These are phyloP conservation scores for Halocynthia roretzi DNA, from an alignment of 23 tunicate genomes.

Conservation along the genomic window DNA sequence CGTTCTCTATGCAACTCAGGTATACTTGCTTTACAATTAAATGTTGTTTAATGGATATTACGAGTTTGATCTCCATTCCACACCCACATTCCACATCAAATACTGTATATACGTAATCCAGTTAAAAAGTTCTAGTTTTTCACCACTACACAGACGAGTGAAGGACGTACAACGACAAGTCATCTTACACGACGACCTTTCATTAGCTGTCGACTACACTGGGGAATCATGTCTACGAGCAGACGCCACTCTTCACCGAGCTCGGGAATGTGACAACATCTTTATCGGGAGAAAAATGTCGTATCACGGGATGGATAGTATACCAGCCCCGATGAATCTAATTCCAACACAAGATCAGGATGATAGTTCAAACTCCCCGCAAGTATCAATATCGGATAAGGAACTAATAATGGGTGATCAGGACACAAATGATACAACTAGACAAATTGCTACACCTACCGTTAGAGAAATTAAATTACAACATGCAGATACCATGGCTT, in stretches of 20 bases:
- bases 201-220: slow-evolving; percentile 24
- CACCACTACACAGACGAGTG: slow-evolving; percentile 22
- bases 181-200: slow-evolving; percentile 40
- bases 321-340: background rate
- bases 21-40: too few relatives aligned
- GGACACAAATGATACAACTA: too few relatives aligned
- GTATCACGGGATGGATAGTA: background rate
- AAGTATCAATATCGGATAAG: too few relatives aligned
- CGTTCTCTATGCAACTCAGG: too few relatives aligned
- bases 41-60: too few relatives aligned
- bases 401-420: too few relatives aligned
- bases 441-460: too few relatives aligned
- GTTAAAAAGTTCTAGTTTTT: background rate
- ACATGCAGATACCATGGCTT: too few relatives aligned
- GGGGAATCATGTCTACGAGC: slow-evolving; percentile 12
- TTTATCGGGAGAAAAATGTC: slow-evolving; percentile 7
- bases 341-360: background rate
- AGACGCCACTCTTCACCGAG: slow-evolving; percentile 8
- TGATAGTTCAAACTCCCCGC: too few relatives aligned
- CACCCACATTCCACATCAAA: background rate
- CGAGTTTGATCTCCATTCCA: too few relatives aligned
- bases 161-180: slow-evolving; percentile 66
- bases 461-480: too few relatives aligned
- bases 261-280: slow-evolving; percentile 14
- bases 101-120: background rate